phyloP scores from a whole-genome alignment of 1,140 invertebrate species.

The Diabrotica virgifera region DNA sequence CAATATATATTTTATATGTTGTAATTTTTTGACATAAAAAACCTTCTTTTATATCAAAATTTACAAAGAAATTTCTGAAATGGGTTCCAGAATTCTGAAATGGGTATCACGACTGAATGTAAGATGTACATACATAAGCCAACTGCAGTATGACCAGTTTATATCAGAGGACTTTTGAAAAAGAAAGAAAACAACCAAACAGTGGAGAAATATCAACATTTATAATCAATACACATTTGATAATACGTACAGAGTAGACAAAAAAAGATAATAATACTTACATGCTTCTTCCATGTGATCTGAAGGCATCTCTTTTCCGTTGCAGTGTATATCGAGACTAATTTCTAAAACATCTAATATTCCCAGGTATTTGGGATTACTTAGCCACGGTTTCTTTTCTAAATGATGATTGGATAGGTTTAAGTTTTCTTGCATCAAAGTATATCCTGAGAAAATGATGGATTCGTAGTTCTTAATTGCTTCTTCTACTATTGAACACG shows the following conservation, averaged over 20 bases:
- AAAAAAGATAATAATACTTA: constrained; percentile 51
- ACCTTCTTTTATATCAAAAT: not conserved
- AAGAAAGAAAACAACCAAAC: too few species aligned
- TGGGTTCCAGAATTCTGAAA: too few species aligned
- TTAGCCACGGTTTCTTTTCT: constrained; percentile 35
- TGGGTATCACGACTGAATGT: too few species aligned
- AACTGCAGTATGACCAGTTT: too few species aligned
- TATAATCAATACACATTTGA: too few species aligned
- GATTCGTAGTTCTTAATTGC: not conserved
- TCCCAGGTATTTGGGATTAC: constrained; percentile 43
- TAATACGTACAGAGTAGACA: too few species aligned
- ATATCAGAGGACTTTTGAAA: too few species aligned
- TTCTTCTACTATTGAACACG: not conserved
- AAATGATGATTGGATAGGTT: not conserved
- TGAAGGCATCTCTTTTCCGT: constrained; percentile 55
- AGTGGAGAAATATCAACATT: too few species aligned
- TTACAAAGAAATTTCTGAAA: too few species aligned
- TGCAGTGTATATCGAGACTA: constrained; percentile 55
- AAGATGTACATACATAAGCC: too few species aligned
- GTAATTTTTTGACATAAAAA: constrained; percentile 2
- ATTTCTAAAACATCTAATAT: constrained; percentile 51
- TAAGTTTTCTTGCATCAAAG: not conserved
- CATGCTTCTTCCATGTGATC: constrained; percentile 71
- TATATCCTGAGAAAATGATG: not conserved
- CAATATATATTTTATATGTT: too few species aligned